Conservation (phyloP, 23 tunicate genomes). For the Clavelina lepadiformis region DNA sequence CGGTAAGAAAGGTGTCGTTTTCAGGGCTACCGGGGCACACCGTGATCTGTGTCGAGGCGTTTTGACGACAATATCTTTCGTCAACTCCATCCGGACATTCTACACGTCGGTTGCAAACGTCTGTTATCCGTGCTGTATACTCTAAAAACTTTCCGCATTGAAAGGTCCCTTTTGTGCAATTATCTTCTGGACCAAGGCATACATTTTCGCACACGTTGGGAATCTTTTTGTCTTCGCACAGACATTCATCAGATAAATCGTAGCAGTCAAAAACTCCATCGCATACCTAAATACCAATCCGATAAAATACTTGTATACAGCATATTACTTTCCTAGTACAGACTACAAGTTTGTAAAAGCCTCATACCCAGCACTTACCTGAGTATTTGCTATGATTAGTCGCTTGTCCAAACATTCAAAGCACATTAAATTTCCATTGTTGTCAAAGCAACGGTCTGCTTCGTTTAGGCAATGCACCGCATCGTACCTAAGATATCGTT, state of each 20-base stretch:
- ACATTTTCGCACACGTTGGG: slow-evolving; percentile 21
- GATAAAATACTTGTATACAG: too few species aligned
- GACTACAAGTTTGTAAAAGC: too few species aligned
- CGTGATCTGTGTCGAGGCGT: not conserved
- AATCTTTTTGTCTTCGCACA: slow-evolving; percentile 14
- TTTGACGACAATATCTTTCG: slow-evolving; percentile 30
- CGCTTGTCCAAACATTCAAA: slow-evolving; percentile 40
- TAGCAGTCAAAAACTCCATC: slow-evolving; percentile 55
- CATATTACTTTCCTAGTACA: too few species aligned
- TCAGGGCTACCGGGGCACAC: slow-evolving; percentile 27
- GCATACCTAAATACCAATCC: slow-evolving; percentile 24
- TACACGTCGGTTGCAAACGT: slow-evolving; percentile 30
- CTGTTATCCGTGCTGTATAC: not conserved
- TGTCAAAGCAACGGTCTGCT: slow-evolving; percentile 17
- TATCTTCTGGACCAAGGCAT: slow-evolving; percentile 1
- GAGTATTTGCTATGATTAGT: slow-evolving; percentile 8
- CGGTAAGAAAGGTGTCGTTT: not conserved
- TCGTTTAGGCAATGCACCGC: slow-evolving; percentile 17
- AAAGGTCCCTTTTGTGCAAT: slow-evolving; percentile 26
- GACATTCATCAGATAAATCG: slow-evolving; percentile 62
- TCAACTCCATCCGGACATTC: slow-evolving; percentile 34
- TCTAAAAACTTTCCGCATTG: slow-evolving; percentile 13
- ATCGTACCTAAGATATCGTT: slow-evolving; percentile 17
- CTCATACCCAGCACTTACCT: too few species aligned
- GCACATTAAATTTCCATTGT: slow-evolving; percentile 11